Conservation (phyloP, 2,113 vertebrate genomes). For the Oreochromis niloticus region DNA sequence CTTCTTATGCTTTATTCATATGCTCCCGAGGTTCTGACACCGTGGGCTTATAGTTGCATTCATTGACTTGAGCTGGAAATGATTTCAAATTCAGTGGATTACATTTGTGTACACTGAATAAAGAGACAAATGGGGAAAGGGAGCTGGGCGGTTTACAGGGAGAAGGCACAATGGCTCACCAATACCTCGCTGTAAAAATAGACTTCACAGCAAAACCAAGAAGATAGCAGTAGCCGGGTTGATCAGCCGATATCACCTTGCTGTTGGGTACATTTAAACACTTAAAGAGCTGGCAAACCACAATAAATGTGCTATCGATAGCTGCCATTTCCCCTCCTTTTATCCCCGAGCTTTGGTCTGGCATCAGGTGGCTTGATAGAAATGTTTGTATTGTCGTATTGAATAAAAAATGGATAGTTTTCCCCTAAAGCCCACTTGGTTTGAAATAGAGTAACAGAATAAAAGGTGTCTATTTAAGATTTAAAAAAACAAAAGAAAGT, state of each 20-base stretch:
- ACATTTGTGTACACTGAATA: constrained; percentile 39
- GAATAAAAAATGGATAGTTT: not conserved
- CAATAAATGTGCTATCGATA: not conserved
- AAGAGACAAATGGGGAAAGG: constrained; percentile 3
- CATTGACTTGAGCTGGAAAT: constrained; percentile 52
- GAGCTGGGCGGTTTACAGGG: not conserved
- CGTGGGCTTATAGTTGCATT: constrained; percentile 48
- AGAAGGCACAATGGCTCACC: not conserved
- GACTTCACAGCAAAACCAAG: not conserved
- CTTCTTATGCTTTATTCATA: constrained; percentile 54
- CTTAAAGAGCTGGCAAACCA: not conserved
- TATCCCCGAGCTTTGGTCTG: constrained; percentile 13
- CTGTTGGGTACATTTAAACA: constrained; percentile 16
- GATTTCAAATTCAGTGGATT: constrained; percentile 62
- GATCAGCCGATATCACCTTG: constrained; percentile 28
- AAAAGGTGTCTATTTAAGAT: not conserved
- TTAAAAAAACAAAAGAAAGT: not conserved
- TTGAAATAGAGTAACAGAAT: not conserved
- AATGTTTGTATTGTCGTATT: not conserved
- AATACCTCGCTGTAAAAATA: constrained; percentile 4
- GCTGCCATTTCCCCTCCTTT: constrained; percentile 10
- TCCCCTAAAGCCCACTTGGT: not conserved
- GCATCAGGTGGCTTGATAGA: constrained; percentile 7
- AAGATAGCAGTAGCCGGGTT: not conserved
- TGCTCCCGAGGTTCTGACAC: constrained; percentile 51